Conservation (phyloP, 1,140 invertebrate genomes). For the Hesperophylax magnus region DNA sequence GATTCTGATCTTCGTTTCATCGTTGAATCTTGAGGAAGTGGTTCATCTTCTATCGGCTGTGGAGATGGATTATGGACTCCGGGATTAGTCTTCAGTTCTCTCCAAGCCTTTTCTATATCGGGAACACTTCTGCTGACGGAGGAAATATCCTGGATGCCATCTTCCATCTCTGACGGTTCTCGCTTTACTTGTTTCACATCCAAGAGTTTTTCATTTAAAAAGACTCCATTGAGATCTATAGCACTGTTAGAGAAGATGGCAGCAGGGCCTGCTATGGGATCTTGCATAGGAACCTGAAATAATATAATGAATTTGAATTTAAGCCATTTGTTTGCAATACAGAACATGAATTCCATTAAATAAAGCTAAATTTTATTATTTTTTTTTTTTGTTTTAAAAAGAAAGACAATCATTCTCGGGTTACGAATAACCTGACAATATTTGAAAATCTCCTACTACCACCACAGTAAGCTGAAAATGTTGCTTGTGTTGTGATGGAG, state of each 20-base stretch:
- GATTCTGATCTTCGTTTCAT: constrained; percentile 67
- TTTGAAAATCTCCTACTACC: no score
- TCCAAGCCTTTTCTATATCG: constrained; percentile 64
- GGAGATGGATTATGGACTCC: constrained; percentile 56
- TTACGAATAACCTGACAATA: no score
- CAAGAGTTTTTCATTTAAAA: constrained; percentile 80
- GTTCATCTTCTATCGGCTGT: constrained; percentile 59
- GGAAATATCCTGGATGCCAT: constrained; percentile 59
- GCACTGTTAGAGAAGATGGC: constrained; percentile 91
- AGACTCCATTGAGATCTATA: constrained; percentile 85
- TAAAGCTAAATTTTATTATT: no score
- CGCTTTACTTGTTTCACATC: constrained; percentile 67
- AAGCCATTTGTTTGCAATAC: no score
- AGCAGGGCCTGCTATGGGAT: constrained; percentile 74
- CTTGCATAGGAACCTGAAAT: constrained; percentile 65
- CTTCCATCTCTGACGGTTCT: constrained; percentile 63
- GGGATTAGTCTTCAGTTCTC: constrained; percentile 46
- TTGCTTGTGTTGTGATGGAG: no score
- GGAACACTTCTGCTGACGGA: constrained; percentile 66
- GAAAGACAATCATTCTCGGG: no score
- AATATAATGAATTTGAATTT: neutral
- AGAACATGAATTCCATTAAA: no score
- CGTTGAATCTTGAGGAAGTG: constrained; percentile 59
- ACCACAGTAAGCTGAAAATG: no score
- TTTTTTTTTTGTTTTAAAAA: no score